A percentile compares a stretch with the other conserved stretches of the same genome.
These are phyloP conservation scores for Pangasius krempfi DNA, from an alignment of 2,797 vertebrate species.

Conservation along the genomic window DNA sequence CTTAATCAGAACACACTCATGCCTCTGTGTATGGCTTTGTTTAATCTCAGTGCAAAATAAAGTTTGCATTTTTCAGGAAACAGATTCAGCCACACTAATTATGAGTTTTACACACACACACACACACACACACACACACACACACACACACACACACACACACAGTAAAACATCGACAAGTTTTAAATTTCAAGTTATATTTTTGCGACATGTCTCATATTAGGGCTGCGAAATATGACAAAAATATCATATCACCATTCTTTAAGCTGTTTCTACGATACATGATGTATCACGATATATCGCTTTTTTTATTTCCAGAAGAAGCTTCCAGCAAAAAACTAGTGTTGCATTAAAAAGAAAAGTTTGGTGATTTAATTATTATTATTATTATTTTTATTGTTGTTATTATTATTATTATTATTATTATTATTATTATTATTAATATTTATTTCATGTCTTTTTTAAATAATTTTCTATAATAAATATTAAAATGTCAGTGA, in stretches of 20 bases:
- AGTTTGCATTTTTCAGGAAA: constrained; percentile 42
- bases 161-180: background rate
- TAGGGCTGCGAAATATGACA: background rate
- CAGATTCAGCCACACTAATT: background rate
- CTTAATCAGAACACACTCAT: constrained; percentile 54
- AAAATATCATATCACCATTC: background rate
- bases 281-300: background rate
- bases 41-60: constrained; percentile 58
- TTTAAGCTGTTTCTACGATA: background rate
- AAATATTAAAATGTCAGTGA: too few relatives aligned
- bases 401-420: too few relatives aligned
- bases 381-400: too few relatives aligned
- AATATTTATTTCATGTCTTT: too few relatives aligned
- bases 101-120: background rate
- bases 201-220: background rate
- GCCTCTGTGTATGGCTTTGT: constrained; percentile 54
- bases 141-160: background rate
- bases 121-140: background rate
- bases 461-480: too few relatives aligned
- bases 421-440: too few relatives aligned
- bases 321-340: too few relatives aligned
- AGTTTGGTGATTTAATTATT: too few relatives aligned
- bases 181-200: background rate
- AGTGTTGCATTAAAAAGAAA: too few relatives aligned
- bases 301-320: background rate